These are phyloP conservation scores for Uropetala carovei DNA, from an alignment of 2,888 invertebrate genomes.

Conservation along the genomic window DNA sequence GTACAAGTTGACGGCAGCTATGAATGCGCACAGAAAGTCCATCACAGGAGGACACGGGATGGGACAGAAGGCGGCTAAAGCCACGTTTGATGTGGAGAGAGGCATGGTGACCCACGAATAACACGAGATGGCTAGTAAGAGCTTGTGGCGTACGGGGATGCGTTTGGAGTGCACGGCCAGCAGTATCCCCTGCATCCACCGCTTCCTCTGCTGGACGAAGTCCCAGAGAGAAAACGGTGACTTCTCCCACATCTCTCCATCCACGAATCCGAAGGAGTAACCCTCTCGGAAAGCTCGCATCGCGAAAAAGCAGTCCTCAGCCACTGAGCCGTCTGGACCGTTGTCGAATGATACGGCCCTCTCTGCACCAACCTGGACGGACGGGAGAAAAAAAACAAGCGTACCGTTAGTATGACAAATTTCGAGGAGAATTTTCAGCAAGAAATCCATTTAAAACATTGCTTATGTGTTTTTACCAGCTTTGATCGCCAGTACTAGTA, in stretches of 20 bases:
- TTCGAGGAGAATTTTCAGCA: not conserved
- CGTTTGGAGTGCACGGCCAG: conserved; percentile 91
- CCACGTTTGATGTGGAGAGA: conserved; percentile 91
- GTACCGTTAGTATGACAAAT: not conserved
- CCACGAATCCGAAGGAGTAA: conserved; percentile 95
- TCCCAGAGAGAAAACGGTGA: conserved; percentile 97
- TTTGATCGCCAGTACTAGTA: no score
- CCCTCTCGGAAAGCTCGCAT: conserved; percentile 96
- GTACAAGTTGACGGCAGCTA: conserved; percentile 95
- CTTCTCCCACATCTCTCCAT: conserved; percentile 99
- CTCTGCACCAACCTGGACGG: conserved; percentile 88
- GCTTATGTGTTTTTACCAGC: no score
- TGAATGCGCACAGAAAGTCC: conserved; percentile 92
- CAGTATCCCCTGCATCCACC: conserved; percentile 96
- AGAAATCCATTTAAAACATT: not conserved
- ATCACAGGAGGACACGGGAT: conserved; percentile 90
- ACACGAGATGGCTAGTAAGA: conserved; percentile 90
- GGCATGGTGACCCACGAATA: conserved; percentile 98
- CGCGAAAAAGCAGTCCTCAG: conserved; percentile 97
- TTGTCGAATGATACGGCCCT: conserved; percentile 95
- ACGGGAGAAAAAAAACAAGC: conserved; percentile 71
- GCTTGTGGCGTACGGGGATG: conserved; percentile 87
- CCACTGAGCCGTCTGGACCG: conserved; percentile 97
- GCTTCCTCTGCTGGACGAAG: conserved; percentile 95
- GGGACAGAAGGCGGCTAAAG: conserved; percentile 90